Base-by-base conservation (phyloP, 2,888 invertebrate species). In the Athetis lepigone region DNA sequence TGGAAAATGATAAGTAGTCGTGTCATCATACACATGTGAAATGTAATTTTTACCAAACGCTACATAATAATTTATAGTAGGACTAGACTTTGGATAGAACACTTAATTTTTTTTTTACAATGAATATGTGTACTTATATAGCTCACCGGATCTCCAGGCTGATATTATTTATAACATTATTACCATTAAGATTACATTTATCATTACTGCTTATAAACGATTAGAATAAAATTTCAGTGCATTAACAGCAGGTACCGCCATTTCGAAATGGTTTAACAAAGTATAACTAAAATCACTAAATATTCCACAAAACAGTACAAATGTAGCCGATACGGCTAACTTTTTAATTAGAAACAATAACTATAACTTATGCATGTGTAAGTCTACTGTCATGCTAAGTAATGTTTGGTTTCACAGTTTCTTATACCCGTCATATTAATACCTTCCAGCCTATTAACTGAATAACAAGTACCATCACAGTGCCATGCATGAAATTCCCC, bases 401-500 rank as follows among this genome's bases (percentile, higher is more conserved):
- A 9, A 46, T 61, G 16, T 56, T 50, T 56, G 37, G 19, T 55
- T 52, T 37, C 45, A 55, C 51, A 62, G 25, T 16, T 50, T 56
- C 19, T 36, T 49, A 49, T 52, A 23, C 39, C 18, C 40, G 43
- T 56, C 46, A 50, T n/a, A n/a, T n/a, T n/a, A 60, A 50, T 57
- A 49, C 18, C 18, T 25, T 21, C 36, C 43, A 45, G 45, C 29
- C 27, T 59, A 40, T 60, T 60, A 50, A 46, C 36, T 63, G 25
- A 60, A 59, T 46, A 25, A 46, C n/a, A 7, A 52, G 42, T 36
- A 56, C 39, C 67, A 33, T 13, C 33, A n/a, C n/a, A 33, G 33
- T 13, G 33, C 4, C 33, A 70, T 81, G 73, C 80, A 73, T 70
- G 63, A 65, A 76, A 64, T 56, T 52, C 56, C 29, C 25, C 40